Evolutionary conservation across 1,140 invertebrate genomes (phyloP).

Genomic region (Nasonia giraulti): DNA sequence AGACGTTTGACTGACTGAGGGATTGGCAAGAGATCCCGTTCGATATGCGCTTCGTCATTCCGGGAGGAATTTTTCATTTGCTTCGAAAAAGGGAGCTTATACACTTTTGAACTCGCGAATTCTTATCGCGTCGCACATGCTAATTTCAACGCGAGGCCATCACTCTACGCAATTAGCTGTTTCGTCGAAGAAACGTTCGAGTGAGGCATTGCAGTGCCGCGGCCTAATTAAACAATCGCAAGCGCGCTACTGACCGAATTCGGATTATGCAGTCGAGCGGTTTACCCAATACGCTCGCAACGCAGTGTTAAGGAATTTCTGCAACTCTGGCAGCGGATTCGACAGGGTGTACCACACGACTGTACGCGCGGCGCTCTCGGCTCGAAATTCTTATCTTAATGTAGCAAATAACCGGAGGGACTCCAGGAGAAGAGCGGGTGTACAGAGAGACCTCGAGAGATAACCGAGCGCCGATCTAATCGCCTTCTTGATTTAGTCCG

Average conservation of each 20-base stretch:
- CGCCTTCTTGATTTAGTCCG: slow-evolving; percentile 72
- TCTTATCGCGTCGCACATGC: too few species aligned
- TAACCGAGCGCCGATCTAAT: slow-evolving; percentile 72
- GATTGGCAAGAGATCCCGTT: neutral
- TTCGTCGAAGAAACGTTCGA: neutral
- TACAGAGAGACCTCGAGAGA: slow-evolving; percentile 58
- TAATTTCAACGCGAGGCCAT: too few species aligned
- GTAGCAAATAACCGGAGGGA: slow-evolving; percentile 70
- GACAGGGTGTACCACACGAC: neutral
- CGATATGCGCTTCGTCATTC: neutral
- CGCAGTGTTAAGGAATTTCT: neutral
- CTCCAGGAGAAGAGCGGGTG: slow-evolving; percentile 54
- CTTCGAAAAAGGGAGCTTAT: too few species aligned
- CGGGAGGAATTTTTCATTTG: neutral
- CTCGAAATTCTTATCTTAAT: slow-evolving; percentile 70
- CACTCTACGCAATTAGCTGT: too few species aligned
- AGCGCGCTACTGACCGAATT: neutral
- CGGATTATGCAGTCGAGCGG: too few species aligned
- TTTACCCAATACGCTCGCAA: neutral
- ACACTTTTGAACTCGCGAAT: too few species aligned
- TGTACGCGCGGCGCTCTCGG: neutral
- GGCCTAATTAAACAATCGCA: neutral
- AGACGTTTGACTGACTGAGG: too few species aligned
- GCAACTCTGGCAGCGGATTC: neutral
- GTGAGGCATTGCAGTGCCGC: neutral